Conservation (phyloP, 2,888 invertebrate genomes). For the Drepana falcataria region DNA sequence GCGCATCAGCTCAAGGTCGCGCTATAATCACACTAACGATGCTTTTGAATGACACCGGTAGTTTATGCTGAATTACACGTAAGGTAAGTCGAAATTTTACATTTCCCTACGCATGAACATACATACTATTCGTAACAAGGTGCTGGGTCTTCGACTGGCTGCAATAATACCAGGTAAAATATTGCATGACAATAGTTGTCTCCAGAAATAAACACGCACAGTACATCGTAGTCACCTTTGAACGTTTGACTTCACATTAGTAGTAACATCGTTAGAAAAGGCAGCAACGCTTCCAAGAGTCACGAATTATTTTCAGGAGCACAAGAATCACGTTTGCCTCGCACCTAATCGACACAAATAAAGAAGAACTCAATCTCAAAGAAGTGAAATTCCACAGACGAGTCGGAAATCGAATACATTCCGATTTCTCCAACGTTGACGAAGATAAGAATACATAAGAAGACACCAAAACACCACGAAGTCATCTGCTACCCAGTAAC, state of each 20-base stretch:
- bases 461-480: slow-evolving; percentile 71
- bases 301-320: slow-evolving; percentile 52
- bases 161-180: slow-evolving; percentile 48
- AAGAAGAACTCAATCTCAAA: slow-evolving; percentile 41
- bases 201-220: slow-evolving; percentile 72
- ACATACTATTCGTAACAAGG: slow-evolving; percentile 46
- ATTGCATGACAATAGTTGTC: slow-evolving; percentile 58
- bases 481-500: slow-evolving; percentile 81
- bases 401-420: slow-evolving; percentile 88
- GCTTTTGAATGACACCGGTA: slow-evolving; percentile 53
- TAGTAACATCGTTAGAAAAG: slow-evolving; percentile 50
- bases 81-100: slow-evolving; percentile 60
- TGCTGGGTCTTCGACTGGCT: slow-evolving; percentile 56
- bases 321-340: slow-evolving; percentile 59
- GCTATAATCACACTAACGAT: slow-evolving; percentile 49
- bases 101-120: slow-evolving; percentile 44
- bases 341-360: slow-evolving; percentile 49
- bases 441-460: slow-evolving; percentile 87
- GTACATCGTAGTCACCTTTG: slow-evolving; percentile 25
- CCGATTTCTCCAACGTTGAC: slow-evolving; percentile 89
- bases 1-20: slow-evolving; percentile 50
- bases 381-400: slow-evolving; percentile 82
- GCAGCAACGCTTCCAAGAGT: slow-evolving; percentile 44
- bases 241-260: slow-evolving; percentile 36
- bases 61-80: slow-evolving; percentile 44